Evolutionary conservation across 2,888 invertebrate genomes (phyloP).

Genomic region (Drosophila kokeensis): DNA sequence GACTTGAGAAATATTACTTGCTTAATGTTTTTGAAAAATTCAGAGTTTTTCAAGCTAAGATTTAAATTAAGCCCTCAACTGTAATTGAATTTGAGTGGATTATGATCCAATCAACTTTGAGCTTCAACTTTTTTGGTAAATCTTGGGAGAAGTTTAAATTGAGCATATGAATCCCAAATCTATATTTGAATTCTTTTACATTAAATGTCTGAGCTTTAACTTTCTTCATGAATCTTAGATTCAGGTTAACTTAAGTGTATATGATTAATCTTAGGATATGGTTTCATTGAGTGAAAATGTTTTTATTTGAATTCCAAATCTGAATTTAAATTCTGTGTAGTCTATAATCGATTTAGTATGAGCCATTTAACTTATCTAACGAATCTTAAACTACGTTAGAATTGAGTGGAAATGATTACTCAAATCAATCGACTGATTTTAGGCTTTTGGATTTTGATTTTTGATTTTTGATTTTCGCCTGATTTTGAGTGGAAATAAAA

Average conservation of each 20-base stretch:
- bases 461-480: too few species aligned
- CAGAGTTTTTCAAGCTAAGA: not conserved
- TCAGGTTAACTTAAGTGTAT: not conserved
- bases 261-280: not conserved
- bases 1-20: not conserved
- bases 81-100: not conserved
- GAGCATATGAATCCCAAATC: not conserved
- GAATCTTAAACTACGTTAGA: not conserved
- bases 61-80: not conserved
- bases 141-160: not conserved
- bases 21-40: not conserved
- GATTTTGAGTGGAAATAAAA: not conserved
- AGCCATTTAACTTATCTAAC: not conserved
- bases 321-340: not conserved
- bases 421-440: not conserved
- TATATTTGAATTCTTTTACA: not conserved
- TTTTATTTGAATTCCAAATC: rapidly evolving
- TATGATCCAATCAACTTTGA: not conserved
- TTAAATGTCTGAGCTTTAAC: not conserved
- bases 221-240: not conserved
- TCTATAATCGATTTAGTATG: not conserved
- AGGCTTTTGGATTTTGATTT: too few species aligned
- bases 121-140: not conserved
- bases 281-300: not conserved
- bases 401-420: not conserved